Base-by-base conservation (phyloP, 2,797 vertebrate species). In the Chelon auratus region DNA sequence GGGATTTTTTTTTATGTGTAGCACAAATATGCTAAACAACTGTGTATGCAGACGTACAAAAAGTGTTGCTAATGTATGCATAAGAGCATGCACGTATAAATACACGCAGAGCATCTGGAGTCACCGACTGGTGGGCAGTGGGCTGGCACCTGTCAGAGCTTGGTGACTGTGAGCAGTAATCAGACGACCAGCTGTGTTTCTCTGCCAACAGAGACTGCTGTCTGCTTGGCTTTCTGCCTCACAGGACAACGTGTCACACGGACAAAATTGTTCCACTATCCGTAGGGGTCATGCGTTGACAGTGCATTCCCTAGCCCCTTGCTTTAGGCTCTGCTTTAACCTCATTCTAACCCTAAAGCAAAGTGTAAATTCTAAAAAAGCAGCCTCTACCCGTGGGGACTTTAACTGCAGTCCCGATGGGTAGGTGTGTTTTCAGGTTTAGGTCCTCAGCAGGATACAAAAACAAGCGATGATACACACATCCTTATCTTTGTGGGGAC, bases 91-190 rank as follows among this genome's bases (percentile, higher is more conserved):
- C 67, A 68, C 50, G 22, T 59, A 45, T 53, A 63, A 81, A 72
- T 65, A 71, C 75, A 70, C 75, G 59, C 60, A 17, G 60, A 84
- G 85, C 88, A 89, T 81, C 83, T 93, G 89, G 86, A 90, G 88
- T 91, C 81, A 72, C 30, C 66, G 85, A 78, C 60, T 85, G 85
- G 77, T 91, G 86, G 89, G 88, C 91, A 73, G 88, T 91, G 90
- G 90, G 86, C 82, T 87, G 86, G 88, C 87, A 89, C 88, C 85
- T 90, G 89, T 91, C 90, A 81, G 69, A 78, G 81, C 78, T 78
- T 86, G 84, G 87, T 72, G 47, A 82, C 71, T 56, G 59, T 66
- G 69, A 85, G 80, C 81, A 82, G 85, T 89, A 91, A 90, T 93
- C 86, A 86, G 81, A 64, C 69, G 50, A 81, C 87, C 89, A 91